Evolutionary conservation across 2,113 vertebrate species (phyloP), one percentile per base, ranked within the genome.

Genomic region (Perccottus glenii): DNA sequence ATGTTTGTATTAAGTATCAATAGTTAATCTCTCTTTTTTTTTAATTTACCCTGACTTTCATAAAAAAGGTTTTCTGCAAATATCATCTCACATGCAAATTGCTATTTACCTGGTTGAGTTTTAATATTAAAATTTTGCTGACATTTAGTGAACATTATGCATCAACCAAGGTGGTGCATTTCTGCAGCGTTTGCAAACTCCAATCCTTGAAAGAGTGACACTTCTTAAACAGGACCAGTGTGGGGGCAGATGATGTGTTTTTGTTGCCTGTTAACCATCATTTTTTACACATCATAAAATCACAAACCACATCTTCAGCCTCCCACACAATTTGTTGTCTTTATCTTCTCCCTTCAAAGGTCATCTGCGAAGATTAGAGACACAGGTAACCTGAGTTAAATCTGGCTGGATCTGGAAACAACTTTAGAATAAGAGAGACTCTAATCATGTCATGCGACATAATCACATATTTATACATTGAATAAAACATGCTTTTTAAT

Each of bases 331-430:
- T 87, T 85, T 85, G 58, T 88, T 80, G 82, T 89, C 77, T 90
- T 92, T 90, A 90, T 92, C 91, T 85, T 82, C 80, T 84, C 80
- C 64, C 75, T 92, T 92, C 87, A 94, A 93, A 93, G 92, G 92
- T 94, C 90, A 94, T 89, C 88, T 64, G 69, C 40, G 9, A 64
- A 66, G 87, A 92, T 92, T 87, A 90, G 71, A 90, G 60, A 66
- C 16, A 36, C 66, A 84, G 73, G 85, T 89, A 88, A 88, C 78
- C 71, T 87, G 80, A 89, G 89, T 79, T 85, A 89, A 84, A 82
- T 71, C 70, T 5, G 47, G 67, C 59, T 75, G 72, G 65, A 60
- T 80, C 67, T 81, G 59, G 36, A 70, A 72, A 70, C 48, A 44
- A 62, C 68, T 42, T 33, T 58, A 56, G 56, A 56, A 45, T 52